Evolutionary conservation across 2,888 invertebrate species (phyloP).

Genomic region (Bruchidius siliquastri): DNA sequence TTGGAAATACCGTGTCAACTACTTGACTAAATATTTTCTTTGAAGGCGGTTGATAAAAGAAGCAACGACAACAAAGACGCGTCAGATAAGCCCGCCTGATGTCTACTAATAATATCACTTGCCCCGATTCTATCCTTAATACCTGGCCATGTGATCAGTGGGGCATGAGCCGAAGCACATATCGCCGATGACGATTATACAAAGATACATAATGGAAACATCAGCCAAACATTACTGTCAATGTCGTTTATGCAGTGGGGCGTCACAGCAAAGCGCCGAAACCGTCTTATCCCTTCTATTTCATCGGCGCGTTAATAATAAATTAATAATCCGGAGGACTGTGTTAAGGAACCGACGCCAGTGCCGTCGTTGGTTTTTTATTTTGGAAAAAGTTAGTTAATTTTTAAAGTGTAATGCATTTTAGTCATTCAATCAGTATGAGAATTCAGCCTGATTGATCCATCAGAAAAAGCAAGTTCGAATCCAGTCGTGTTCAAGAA

Average conservation of each 20-base stretch:
- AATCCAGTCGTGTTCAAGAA: too few relatives aligned
- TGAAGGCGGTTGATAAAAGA: too few relatives aligned
- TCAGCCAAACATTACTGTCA: neutral
- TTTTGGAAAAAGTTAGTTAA: too few relatives aligned
- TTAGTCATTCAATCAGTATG: too few relatives aligned
- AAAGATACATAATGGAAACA: neutral
- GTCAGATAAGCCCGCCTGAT: neutral
- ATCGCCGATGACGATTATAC: neutral
- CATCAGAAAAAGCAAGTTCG: too few relatives aligned
- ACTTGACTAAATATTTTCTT: too few relatives aligned
- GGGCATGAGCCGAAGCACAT: neutral
- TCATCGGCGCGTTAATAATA: conserved; percentile 30
- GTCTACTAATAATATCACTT: neutral
- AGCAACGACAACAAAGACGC: too few relatives aligned
- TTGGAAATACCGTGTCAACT: too few relatives aligned
- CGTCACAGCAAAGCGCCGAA: conserved; percentile 9
- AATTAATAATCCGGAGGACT: conserved; percentile 37
- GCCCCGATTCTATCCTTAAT: neutral
- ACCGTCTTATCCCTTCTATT: conserved; percentile 13
- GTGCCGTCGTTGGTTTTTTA: neutral
- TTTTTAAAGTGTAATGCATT: too few relatives aligned
- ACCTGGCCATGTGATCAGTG: neutral
- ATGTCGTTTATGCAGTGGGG: conserved; percentile 1
- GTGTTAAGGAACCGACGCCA: neutral
- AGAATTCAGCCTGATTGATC: too few relatives aligned